Conservation (phyloP, 2,888 invertebrate species). For the Andrena haemorrhoa region DNA sequence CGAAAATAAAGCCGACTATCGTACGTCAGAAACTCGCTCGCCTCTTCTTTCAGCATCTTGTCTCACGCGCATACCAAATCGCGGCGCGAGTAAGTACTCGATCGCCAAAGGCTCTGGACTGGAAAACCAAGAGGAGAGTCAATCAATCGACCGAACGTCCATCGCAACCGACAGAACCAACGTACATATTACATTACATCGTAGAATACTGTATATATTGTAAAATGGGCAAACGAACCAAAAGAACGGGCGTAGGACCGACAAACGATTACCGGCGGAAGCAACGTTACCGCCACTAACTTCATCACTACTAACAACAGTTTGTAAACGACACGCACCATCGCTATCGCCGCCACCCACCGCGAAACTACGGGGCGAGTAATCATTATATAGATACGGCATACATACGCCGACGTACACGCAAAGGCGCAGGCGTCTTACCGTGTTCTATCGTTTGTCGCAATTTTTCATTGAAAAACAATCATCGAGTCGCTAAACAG, state of each 20-base stretch:
- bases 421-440: too few relatives aligned
- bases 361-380: too few relatives aligned
- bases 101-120: not conserved
- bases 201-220: too few relatives aligned
- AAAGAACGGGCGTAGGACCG: not conserved
- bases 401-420: too few relatives aligned
- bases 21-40: not conserved
- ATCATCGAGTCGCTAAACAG: too few relatives aligned
- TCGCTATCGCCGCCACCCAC: conserved; percentile 1
- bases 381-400: too few relatives aligned
- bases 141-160: not conserved
- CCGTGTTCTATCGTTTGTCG: too few relatives aligned
- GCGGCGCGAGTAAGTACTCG: not conserved
- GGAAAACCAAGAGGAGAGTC: not conserved
- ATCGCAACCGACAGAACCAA: not conserved
- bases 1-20: conserved; percentile 12
- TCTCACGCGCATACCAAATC: conserved; percentile 15
- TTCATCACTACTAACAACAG: conserved; percentile 42
- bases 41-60: conserved; percentile 10
- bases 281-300: conserved; percentile 36
- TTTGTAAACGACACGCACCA: conserved; percentile 26
- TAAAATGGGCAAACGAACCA: not conserved
- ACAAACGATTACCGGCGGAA: conserved; percentile 21
- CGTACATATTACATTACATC: not conserved
- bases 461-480: too few relatives aligned